Percentiles rank a stretch among this genome's conserved stretches.
Conservation (phyloP, 2,888 invertebrate species). For the Pandemis heparana region DNA sequence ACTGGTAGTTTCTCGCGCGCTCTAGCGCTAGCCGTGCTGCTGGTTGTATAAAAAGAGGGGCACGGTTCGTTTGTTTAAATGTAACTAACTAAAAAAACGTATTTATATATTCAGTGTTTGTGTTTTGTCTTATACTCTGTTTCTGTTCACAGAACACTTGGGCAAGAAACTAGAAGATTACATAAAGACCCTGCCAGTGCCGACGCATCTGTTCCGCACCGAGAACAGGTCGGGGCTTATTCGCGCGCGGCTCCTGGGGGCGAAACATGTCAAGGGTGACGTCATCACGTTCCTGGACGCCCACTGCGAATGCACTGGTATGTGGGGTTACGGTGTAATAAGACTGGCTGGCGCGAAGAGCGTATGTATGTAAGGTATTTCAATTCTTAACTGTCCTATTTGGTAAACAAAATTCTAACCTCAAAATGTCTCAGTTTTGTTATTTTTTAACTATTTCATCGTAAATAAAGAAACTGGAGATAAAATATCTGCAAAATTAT, state of each 20-base stretch:
- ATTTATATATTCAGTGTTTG: neutral
- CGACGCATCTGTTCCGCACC: constrained; percentile 95
- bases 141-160: constrained; percentile 89
- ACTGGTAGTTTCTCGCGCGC: too few relatives aligned
- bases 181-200: constrained; percentile 93
- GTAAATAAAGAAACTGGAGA: too few relatives aligned
- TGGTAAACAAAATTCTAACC: too few relatives aligned
- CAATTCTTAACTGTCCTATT: too few relatives aligned
- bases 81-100: neutral
- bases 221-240: constrained; percentile 98
- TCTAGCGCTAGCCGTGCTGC: neutral
- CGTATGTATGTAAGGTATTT: too few relatives aligned
- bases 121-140: constrained; percentile 18
- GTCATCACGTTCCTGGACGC: constrained; percentile 99
- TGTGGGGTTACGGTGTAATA: constrained; percentile 17
- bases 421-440: too few relatives aligned
- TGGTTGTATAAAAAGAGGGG: neutral
- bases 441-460: too few relatives aligned
- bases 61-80: neutral
- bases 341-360: neutral
- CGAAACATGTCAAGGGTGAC: constrained; percentile 95
- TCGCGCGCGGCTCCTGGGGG: constrained; percentile 97
- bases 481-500: too few relatives aligned
- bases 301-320: constrained; percentile 96
- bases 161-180: constrained; percentile 96